Evolutionary conservation across 2,113 vertebrate genomes (phyloP).

Genomic region (Lucifuga dentata): DNA sequence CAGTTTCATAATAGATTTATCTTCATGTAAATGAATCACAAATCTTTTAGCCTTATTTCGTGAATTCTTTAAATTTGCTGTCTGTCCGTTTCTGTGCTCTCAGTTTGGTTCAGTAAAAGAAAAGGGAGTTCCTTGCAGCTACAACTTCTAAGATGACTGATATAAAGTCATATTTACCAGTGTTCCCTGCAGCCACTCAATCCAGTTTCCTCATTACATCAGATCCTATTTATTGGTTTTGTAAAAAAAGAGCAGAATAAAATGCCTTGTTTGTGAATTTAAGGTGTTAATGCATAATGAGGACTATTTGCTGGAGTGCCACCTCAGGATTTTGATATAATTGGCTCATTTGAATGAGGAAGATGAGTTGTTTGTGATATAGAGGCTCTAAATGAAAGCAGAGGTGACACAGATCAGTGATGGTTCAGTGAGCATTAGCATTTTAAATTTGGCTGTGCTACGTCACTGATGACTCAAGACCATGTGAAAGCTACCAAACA

Average conservation of each 20-base stretch:
- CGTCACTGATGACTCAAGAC: slow-evolving; percentile 52
- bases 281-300: slow-evolving; percentile 43
- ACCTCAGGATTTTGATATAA: slow-evolving; percentile 65
- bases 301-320: slow-evolving; percentile 55
- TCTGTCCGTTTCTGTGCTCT: too few relatives aligned
- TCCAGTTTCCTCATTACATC: not conserved
- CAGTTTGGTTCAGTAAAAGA: too few relatives aligned
- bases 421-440: slow-evolving; percentile 34
- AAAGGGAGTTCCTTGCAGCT: too few relatives aligned
- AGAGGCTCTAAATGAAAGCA: not conserved
- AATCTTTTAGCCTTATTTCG: too few relatives aligned
- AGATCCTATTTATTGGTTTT: slow-evolving; percentile 13
- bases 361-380: slow-evolving; percentile 14
- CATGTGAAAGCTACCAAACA: slow-evolving; percentile 42
- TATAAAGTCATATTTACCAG: slow-evolving; percentile 13
- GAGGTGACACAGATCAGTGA: not conserved
- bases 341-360: slow-evolving; percentile 69
- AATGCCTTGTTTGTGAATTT: slow-evolving; percentile 58
- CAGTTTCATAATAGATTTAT: too few relatives aligned
- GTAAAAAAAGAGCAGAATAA: slow-evolving; percentile 30
- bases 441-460: not conserved
- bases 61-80: too few relatives aligned
- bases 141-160: not conserved
- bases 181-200: slow-evolving; percentile 2
- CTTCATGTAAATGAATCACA: not conserved